phyloP scores from a whole-genome alignment of 2,797 vertebrate genomes.

The Scolopax bukidnonensis region DNA sequence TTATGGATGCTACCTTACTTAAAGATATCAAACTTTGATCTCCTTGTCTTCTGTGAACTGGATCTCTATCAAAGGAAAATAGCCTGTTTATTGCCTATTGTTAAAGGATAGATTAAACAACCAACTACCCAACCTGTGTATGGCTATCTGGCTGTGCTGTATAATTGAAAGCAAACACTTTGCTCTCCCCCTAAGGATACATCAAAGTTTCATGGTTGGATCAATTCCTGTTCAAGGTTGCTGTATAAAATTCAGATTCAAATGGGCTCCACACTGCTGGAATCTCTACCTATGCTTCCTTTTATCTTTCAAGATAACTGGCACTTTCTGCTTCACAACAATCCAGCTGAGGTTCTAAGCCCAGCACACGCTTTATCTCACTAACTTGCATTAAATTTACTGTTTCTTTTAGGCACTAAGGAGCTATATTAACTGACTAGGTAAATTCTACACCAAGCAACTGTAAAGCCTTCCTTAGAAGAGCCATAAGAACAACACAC shows the following conservation, averaged over 20 bases:
- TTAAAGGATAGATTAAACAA: not conserved
- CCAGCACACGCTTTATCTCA: not conserved
- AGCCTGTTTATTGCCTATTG: not conserved
- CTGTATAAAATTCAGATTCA: not conserved
- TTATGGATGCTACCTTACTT: not conserved
- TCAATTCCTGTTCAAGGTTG: not conserved
- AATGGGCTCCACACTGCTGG: not conserved
- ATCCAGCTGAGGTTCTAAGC: not conserved
- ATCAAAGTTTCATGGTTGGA: not conserved
- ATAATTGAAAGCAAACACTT: not conserved
- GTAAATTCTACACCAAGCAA: fast-evolving
- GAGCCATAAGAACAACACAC: not conserved
- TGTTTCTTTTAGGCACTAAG: fast-evolving
- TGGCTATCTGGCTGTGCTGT: not conserved
- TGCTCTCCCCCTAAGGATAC: not conserved
- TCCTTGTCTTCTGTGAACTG: not conserved
- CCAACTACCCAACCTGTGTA: not conserved
- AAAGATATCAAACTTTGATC: not conserved
- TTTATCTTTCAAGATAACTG: not conserved
- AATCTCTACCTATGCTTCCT: not conserved
- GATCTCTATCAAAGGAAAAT: not conserved
- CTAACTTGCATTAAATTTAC: not conserved
- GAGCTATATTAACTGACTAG: fast-evolving
- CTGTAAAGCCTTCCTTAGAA: not conserved
- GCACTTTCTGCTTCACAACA: not conserved